Conservation (phyloP, 2,888 invertebrate species). For the Copidosoma aretas region DNA sequence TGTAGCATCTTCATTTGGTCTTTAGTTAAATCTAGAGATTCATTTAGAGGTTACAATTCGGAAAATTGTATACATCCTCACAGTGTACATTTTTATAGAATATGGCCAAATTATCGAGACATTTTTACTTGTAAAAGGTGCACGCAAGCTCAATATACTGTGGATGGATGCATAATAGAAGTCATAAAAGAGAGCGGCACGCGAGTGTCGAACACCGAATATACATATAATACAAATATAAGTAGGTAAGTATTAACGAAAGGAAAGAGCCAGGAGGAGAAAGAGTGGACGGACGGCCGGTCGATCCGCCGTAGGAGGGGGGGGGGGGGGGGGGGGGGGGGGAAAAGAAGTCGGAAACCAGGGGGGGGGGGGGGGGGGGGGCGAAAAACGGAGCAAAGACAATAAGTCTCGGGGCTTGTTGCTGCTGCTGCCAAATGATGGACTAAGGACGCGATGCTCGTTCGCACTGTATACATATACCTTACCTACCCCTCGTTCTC, state of each 20-base stretch:
- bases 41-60: no score
- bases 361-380: background rate
- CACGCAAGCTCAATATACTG: no score
- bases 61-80: no score
- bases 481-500: background rate
- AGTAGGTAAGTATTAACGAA: background rate
- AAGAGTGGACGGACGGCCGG: conserved; percentile 5
- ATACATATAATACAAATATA: background rate
- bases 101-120: no score
- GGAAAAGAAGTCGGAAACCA: no score
- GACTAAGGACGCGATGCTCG: conserved; percentile 38
- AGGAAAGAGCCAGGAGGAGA: background rate
- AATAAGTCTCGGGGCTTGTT: conserved; percentile 38
- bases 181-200: no score
- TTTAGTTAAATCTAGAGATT: no score
- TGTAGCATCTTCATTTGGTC: no score
- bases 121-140: no score
- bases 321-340: background rate
- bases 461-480: conserved; percentile 3
- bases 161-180: no score
- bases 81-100: no score
- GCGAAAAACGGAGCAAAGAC: conserved; percentile 28
- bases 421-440: conserved; percentile 42
- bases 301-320: no score
- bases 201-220: background rate